phyloP scores from a whole-genome alignment of 2,888 invertebrate species.

The Mythimna albipuncta region DNA sequence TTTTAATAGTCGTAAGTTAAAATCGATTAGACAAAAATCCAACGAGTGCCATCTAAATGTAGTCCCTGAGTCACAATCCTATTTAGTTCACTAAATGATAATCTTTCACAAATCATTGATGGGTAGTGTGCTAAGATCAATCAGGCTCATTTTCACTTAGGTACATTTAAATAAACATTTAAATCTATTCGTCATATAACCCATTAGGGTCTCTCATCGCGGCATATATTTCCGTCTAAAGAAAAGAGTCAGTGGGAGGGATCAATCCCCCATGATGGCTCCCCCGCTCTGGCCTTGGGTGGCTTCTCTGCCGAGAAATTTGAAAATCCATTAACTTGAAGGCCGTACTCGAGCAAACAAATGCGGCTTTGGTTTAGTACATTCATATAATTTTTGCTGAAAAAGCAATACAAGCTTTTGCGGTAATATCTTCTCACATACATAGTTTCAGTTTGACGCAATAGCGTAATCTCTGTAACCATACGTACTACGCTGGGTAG shows the following conservation, averaged over 20 bases:
- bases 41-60: neutral
- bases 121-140: neutral
- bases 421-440: slow-evolving; percentile 16
- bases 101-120: too few species aligned
- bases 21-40: neutral
- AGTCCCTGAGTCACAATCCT: neutral
- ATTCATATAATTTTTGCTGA: slow-evolving; percentile 17
- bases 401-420: slow-evolving; percentile 17
- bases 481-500: slow-evolving; percentile 15
- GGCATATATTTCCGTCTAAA: slow-evolving; percentile 16
- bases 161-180: neutral
- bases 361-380: slow-evolving; percentile 3
- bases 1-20: neutral
- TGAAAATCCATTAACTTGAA: slow-evolving; percentile 47
- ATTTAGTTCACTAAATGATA: neutral
- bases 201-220: slow-evolving; percentile 1
- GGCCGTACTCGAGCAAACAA: slow-evolving; percentile 20
- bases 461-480: slow-evolving; percentile 37
- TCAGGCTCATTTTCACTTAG: neutral
- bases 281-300: slow-evolving; percentile 39
- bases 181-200: slow-evolving; percentile 25
- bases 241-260: slow-evolving; percentile 29
- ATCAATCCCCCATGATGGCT: slow-evolving; percentile 25
- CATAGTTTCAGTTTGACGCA: slow-evolving; percentile 47
- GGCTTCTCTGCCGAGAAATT: slow-evolving; percentile 35